phyloP scores from a whole-genome alignment of 2,888 invertebrate species.

The Chrysina gloriosa region DNA sequence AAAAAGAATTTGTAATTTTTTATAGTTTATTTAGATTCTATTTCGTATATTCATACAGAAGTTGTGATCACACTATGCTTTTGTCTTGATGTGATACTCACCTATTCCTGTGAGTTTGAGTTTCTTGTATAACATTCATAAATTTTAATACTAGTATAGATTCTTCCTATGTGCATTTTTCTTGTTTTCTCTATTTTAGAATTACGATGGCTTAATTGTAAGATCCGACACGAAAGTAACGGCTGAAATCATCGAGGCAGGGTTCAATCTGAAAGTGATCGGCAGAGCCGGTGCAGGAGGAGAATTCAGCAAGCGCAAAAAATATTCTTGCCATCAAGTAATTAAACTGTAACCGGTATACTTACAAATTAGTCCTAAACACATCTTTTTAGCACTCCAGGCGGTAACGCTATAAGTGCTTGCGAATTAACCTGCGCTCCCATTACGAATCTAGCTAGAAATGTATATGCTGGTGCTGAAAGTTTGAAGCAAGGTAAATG shows the following conservation, averaged over 20 bases:
- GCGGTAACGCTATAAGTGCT: constrained; percentile 96
- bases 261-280: constrained; percentile 83
- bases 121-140: too few relatives aligned
- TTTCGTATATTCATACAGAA: too few relatives aligned
- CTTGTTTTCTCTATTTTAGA: constrained; percentile 68
- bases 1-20: too few relatives aligned
- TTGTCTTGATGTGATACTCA: too few relatives aligned
- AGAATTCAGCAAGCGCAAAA: constrained; percentile 86
- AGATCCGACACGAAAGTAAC: constrained; percentile 96
- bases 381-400: constrained; percentile 82
- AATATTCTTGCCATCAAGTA: constrained; percentile 95
- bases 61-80: too few relatives aligned
- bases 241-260: constrained; percentile 83
- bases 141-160: too few relatives aligned
- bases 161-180: too few relatives aligned
- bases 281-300: constrained; percentile 99
- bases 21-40: too few relatives aligned
- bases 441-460: constrained; percentile 84
- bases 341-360: too few relatives aligned
- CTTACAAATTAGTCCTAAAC: too few relatives aligned
- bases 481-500: constrained; percentile 91
- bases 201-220: constrained; percentile 91
- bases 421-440: constrained; percentile 96
- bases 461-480: constrained; percentile 84
- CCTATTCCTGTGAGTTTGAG: too few relatives aligned